A percentile compares a stretch with the other conserved stretches of the same genome.
Evolutionary conservation across 2,797 vertebrate species (phyloP).

Genomic region (Malacoraja senta): DNA sequence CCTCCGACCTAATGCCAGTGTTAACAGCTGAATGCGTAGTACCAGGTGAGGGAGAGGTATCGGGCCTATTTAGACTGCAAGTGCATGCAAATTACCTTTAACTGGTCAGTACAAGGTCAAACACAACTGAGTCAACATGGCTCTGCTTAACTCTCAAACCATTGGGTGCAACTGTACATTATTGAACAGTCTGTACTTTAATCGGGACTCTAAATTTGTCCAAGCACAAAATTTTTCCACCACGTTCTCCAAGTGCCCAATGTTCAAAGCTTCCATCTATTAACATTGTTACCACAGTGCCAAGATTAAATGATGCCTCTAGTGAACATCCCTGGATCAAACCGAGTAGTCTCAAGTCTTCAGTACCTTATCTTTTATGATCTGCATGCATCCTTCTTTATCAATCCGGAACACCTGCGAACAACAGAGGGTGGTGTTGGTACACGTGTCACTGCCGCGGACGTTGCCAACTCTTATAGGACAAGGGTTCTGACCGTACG

Average conservation of each 20-base stretch:
- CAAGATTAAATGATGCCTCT: neutral
- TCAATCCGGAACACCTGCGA: constrained; percentile 69
- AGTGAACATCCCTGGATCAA: neutral
- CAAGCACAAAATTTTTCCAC: neutral
- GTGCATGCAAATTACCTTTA: neutral
- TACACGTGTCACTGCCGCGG: no score
- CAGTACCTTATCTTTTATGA: constrained; percentile 58
- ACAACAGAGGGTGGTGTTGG: neutral
- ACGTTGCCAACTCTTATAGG: no score
- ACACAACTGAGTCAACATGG: no score
- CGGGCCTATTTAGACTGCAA: neutral
- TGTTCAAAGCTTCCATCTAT: neutral
- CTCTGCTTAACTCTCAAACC: neutral
- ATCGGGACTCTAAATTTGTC: neutral
- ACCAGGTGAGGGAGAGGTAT: neutral
- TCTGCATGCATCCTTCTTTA: constrained; percentile 66
- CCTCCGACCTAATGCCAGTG: no score
- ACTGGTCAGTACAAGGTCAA: neutral
- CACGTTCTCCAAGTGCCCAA: neutral
- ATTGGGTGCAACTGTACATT: neutral
- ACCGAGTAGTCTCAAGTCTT: neutral
- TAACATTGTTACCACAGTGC: neutral
- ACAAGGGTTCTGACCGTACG: neutral
- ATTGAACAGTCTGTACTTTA: neutral
- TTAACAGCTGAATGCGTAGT: neutral